Base-by-base conservation (phyloP, 2,797 vertebrate genomes). In the Poecilia gillii region DNA sequence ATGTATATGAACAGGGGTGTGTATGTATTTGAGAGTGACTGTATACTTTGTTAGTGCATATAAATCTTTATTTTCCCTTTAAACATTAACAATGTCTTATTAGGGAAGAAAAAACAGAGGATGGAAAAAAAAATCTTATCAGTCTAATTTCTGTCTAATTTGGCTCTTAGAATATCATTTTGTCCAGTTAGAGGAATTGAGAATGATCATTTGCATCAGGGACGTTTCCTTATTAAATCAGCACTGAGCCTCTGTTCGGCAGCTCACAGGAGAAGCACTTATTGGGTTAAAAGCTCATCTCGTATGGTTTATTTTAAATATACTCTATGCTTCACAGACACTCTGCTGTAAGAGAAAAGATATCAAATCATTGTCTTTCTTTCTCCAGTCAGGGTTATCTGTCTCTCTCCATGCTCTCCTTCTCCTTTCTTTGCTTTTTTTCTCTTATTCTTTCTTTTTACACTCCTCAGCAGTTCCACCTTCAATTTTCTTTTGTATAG, bases 201-300 rank as follows among this genome's bases (percentile, higher is more conserved):
- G 95, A 95, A 95, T 96, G 95, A 96, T 96, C 94, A 96, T 96
- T 96, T 96, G 95, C 95, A 96, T 95, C 94, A 95, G 95, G 95
- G 96, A 96, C 92, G 93, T 95, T 96, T 96, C 95, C 95, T 96
- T 96, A 96, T 96, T 96, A 94, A 96, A 96, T 96, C 95, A 96
- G 95, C 91, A 79, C 90, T 77, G 93, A 94, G 93, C 94, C 95
- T 95, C 95, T 95, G 95, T 95, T 96, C 94, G 76, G 93, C 94
- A 93, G 94, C 94, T 93, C 94, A 94, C 94, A 95, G 95, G 93
- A 95, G 94, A 94, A 95, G 94, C 95, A 95, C 95, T 96, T 96
- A 96, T 96, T 96, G 95, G 95, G 96, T 96, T 96, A 96, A 96
- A 96, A 95, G 93, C 95, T 96, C 95, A 96, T 96, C 95, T 96